Conservation (phyloP, 1,140 invertebrate species). For the Drosophila mojavensis region DNA sequence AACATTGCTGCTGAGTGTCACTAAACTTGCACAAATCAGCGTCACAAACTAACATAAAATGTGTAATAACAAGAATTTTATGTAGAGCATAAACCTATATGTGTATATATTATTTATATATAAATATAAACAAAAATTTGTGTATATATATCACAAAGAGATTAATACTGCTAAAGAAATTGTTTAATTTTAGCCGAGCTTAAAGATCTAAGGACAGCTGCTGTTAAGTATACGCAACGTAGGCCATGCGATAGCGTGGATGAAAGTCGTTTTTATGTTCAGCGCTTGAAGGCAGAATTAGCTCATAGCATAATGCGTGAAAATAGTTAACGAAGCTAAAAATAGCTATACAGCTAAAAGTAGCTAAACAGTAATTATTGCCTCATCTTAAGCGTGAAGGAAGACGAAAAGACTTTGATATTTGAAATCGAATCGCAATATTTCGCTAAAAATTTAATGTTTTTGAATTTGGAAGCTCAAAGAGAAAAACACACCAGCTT, state of each 20-base stretch:
- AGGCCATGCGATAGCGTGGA: not conserved
- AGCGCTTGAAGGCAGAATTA: not conserved
- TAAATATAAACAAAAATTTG: not conserved
- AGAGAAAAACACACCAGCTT: too few relatives aligned
- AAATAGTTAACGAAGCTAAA: too few relatives aligned
- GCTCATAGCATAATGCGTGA: too few relatives aligned
- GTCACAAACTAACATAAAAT: conserved; percentile 25
- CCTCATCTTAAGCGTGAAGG: too few relatives aligned
- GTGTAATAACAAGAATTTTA: not conserved
- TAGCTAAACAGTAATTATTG: too few relatives aligned
- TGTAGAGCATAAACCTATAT: not conserved
- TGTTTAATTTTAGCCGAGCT: not conserved
- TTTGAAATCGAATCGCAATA: too few relatives aligned
- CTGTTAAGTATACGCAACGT: conserved; percentile 2
- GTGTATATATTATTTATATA: too few relatives aligned
- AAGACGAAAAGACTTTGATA: too few relatives aligned
- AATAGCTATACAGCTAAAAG: too few relatives aligned
- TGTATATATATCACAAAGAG: not conserved
- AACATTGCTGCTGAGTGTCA: conserved; percentile 39
- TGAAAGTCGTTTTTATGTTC: not conserved
- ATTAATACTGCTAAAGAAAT: not conserved
- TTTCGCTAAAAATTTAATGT: too few relatives aligned
- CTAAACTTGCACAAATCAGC: conserved; percentile 58
- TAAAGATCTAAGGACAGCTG: not conserved
- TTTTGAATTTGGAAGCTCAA: too few relatives aligned